A percentile compares a stretch with the other conserved stretches of the same genome.
These are phyloP conservation scores for Characodon lateralis DNA, from an alignment of 2,797 vertebrate species.

Conservation along the genomic window DNA sequence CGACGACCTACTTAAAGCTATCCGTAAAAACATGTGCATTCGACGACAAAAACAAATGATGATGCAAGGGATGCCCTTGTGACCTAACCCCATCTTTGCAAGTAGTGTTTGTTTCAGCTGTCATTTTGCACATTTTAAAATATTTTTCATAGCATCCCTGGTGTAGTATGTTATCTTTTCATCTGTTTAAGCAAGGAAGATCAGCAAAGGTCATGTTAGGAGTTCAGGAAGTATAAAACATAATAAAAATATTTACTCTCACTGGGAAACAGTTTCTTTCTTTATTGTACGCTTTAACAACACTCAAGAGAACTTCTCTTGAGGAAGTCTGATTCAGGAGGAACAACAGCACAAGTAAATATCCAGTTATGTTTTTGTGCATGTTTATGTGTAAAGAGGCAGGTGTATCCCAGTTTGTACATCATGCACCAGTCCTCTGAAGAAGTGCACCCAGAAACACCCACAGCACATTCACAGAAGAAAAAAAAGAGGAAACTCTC, in stretches of 20 bases:
- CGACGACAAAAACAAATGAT: constrained; percentile 13
- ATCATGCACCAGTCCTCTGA: constrained; percentile 19
- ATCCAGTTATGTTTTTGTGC: constrained; percentile 16
- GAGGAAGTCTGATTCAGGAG: constrained; percentile 60
- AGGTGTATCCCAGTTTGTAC: constrained; percentile 39
- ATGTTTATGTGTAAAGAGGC: background rate
- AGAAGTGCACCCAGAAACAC: constrained; percentile 12
- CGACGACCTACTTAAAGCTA: background rate
- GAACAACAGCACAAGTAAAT: constrained; percentile 43
- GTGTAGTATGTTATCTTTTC: background rate
- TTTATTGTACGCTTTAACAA: constrained; percentile 27
- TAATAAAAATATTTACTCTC: background rate
- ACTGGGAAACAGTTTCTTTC: constrained; percentile 34
- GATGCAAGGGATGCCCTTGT: constrained; percentile 38
- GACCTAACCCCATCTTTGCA: constrained; percentile 25
- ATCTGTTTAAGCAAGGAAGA: constrained; percentile 1
- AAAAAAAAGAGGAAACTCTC: constrained; percentile 69
- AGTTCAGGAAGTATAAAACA: constrained; percentile 19
- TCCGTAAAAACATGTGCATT: background rate
- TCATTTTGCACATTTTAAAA: background rate
- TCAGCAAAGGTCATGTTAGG: constrained; percentile 25
- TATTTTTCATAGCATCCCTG: background rate
- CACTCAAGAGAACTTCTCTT: constrained; percentile 41
- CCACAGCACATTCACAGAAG: background rate
- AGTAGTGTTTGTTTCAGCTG: constrained; percentile 7